Evolutionary conservation across 1,140 invertebrate genomes (phyloP).

Genomic region (Scaptodrosophila lebanonensis): DNA sequence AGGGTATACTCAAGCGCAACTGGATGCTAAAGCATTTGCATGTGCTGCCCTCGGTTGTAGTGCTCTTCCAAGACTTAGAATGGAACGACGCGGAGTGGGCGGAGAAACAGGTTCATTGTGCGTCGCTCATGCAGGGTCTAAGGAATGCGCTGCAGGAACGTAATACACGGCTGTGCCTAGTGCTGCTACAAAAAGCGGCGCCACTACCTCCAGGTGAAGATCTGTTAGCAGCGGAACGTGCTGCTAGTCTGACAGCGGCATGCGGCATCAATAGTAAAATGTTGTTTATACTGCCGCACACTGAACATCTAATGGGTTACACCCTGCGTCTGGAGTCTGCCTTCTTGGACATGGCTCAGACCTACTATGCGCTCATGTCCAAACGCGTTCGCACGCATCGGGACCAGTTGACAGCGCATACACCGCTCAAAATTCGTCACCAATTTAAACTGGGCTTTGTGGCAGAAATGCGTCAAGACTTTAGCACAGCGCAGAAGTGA

Average conservation of each 20-base stretch:
- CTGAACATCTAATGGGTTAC: constrained; percentile 85
- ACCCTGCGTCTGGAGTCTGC: constrained; percentile 90
- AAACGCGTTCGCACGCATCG: constrained; percentile 91
- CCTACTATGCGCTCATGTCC: constrained; percentile 94
- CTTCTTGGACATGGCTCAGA: constrained; percentile 94
- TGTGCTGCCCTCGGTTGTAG: constrained; percentile 93
- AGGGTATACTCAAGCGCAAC: constrained; percentile 95
- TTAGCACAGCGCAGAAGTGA: constrained; percentile 91
- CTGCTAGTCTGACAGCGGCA: constrained; percentile 90
- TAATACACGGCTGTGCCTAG: constrained; percentile 90
- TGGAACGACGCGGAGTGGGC: constrained; percentile 97
- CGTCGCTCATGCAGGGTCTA: constrained; percentile 91
- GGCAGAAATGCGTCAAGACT: constrained; percentile 94
- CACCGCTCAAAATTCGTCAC: constrained; percentile 94
- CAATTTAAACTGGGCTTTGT: constrained; percentile 99
- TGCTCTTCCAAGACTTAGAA: constrained; percentile 97
- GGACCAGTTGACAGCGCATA: constrained; percentile 94
- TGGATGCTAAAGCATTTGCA: constrained; percentile 97
- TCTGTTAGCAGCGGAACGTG: constrained; percentile 90
- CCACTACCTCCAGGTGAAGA: constrained; percentile 90
- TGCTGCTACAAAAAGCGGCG: constrained; percentile 90
- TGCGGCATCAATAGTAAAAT: constrained; percentile 95
- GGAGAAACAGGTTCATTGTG: constrained; percentile 95
- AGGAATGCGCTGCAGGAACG: constrained; percentile 82
- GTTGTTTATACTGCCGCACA: constrained; percentile 93